phyloP scores from a whole-genome alignment of 2,113 vertebrate species.

The Strix aluco region DNA sequence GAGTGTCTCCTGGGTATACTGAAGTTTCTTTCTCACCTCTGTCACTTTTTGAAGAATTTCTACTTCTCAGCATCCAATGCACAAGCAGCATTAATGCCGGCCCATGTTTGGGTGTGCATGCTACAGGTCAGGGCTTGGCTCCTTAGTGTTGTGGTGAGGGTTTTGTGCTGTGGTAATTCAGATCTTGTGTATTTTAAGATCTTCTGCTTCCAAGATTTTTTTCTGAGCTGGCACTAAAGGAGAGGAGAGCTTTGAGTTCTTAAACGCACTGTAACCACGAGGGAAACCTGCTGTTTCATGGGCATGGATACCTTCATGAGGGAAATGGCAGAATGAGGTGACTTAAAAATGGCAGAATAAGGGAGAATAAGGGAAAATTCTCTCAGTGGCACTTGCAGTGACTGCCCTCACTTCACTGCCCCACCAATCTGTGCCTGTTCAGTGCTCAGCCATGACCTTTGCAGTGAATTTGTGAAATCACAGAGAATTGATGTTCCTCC shows the following conservation, averaged over 20 bases:
- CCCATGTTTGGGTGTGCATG: fast-evolving
- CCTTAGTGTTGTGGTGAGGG: fast-evolving
- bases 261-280: not conserved
- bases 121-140: not conserved
- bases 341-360: not conserved
- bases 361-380: not conserved
- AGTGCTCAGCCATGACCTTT: not conserved
- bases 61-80: not conserved
- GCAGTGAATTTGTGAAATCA: not conserved
- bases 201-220: not conserved
- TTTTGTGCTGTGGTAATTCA: not conserved
- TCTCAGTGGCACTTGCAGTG: not conserved
- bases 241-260: not conserved
- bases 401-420: not conserved
- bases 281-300: not conserved
- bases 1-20: no score
- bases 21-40: no score
- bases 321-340: not conserved
- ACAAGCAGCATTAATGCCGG: not conserved
- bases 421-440: fast-evolving
- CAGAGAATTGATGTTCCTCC: not conserved
- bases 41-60: not conserved
- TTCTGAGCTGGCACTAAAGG: not conserved
- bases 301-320: not conserved
- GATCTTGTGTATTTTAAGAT: not conserved